Conservation (phyloP, 1,140 invertebrate species). For the Elysia chlorotica region DNA sequence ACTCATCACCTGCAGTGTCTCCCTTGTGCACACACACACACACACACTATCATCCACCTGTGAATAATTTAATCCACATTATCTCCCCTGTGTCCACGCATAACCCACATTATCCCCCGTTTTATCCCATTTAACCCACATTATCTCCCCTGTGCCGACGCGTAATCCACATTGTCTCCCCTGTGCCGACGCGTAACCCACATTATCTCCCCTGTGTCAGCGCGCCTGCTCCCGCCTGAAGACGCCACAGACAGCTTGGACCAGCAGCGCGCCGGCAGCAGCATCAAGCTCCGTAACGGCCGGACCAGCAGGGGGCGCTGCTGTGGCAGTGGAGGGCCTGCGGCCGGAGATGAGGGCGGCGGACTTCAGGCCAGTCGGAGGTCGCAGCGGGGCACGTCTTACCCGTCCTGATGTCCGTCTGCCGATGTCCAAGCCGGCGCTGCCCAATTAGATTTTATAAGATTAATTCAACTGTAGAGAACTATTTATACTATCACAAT, state of each 20-base stretch:
- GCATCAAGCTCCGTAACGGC: background rate
- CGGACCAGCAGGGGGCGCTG: constrained; percentile 6
- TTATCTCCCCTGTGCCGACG: background rate
- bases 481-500: too few relatives aligned
- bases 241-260: background rate
- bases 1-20: background rate
- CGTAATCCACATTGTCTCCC: background rate
- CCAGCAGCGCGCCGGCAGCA: background rate
- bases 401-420: background rate
- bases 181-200: background rate
- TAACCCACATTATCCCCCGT: background rate
- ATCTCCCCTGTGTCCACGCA: background rate
- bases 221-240: constrained; percentile 10
- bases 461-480: too few relatives aligned
- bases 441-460: too few relatives aligned
- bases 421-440: too few relatives aligned
- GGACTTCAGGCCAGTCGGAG: background rate
- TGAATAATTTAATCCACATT: background rate
- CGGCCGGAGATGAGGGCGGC: background rate
- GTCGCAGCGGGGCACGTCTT: background rate
- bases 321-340: constrained; percentile 1
- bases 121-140: background rate
- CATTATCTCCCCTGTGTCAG: constrained; percentile 3
- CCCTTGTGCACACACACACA: background rate
- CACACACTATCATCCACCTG: background rate